Evolutionary conservation across 2,113 vertebrate species (phyloP).

Genomic region (Hypocryptadius cinnamomeus): DNA sequence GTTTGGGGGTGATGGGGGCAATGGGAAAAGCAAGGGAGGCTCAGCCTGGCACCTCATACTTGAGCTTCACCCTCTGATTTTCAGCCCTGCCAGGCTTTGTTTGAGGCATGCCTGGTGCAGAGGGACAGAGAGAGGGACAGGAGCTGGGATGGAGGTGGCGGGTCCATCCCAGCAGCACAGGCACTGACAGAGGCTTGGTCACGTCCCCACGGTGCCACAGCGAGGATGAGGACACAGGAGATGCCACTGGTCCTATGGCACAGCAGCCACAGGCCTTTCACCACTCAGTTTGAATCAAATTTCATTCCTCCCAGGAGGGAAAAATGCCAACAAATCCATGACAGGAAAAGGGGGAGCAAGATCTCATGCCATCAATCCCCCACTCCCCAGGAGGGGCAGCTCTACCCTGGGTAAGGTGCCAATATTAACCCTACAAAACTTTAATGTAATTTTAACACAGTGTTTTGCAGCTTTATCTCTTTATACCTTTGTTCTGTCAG

Average conservation of each 20-base stretch:
- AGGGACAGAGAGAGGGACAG: neutral
- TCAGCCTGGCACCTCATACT: neutral
- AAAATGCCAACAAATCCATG: neutral
- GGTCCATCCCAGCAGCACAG: neutral
- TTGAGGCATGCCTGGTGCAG: neutral
- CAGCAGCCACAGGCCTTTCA: neutral
- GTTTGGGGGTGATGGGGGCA: neutral
- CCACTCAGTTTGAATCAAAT: neutral
- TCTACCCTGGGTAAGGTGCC: neutral
- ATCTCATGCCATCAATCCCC: fast-evolving
- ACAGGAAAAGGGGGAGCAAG: neutral
- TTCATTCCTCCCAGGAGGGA: neutral
- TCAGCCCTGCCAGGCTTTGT: neutral
- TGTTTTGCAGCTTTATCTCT: neutral
- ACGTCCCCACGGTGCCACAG: fast-evolving
- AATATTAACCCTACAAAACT: neutral
- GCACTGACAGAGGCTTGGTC: fast-evolving
- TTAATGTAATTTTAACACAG: fast-evolving
- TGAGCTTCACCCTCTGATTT: neutral
- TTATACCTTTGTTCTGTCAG: neutral
- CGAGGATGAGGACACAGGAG: neutral
- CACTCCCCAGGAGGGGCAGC: neutral
- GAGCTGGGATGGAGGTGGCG: neutral
- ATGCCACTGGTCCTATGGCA: neutral
- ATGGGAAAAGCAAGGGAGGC: neutral